Conservation (phyloP, 2,797 vertebrate species). For the Melanotaenia nigrans region DNA sequence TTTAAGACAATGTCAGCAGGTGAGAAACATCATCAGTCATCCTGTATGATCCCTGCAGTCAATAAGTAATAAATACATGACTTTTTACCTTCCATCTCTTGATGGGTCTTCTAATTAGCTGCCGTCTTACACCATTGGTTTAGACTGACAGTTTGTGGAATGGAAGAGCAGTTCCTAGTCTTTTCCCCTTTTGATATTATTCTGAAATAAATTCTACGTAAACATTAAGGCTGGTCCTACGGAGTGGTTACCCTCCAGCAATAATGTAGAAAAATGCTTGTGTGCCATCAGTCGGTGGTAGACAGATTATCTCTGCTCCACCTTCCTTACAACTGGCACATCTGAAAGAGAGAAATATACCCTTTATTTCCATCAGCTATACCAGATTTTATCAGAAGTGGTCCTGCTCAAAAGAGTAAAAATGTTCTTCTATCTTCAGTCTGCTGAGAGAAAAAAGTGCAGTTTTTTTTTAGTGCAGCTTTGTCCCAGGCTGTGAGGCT, state of each 20-base stretch:
- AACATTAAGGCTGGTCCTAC: slow-evolving; percentile 15
- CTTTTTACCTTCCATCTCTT: slow-evolving; percentile 20
- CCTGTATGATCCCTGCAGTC: slow-evolving; percentile 12
- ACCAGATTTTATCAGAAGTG: slow-evolving; percentile 25
- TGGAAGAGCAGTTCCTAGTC: background rate
- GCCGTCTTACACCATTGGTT: background rate
- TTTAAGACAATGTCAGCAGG: slow-evolving; percentile 8
- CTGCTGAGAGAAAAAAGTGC: slow-evolving; percentile 29
- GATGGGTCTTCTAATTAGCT: background rate
- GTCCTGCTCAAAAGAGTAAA: slow-evolving; percentile 8
- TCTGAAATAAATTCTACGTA: slow-evolving; percentile 26
- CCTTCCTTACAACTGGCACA: slow-evolving; percentile 45
- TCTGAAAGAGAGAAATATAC: slow-evolving; percentile 46
- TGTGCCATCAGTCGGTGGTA: slow-evolving; percentile 34
- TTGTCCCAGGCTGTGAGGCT: background rate
- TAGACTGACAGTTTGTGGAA: background rate
- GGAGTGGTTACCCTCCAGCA: slow-evolving; percentile 37
- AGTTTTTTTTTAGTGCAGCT: background rate
- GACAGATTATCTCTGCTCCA: slow-evolving; percentile 21
- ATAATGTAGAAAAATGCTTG: slow-evolving; percentile 28
- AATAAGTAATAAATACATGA: slow-evolving; percentile 24
- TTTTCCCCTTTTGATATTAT: slow-evolving; percentile 16
- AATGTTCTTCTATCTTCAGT: slow-evolving; percentile 7
- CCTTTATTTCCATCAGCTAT: slow-evolving; percentile 17
- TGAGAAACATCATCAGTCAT: slow-evolving; percentile 11